Evolutionary conservation across 1,140 invertebrate genomes (phyloP), one percentile per base, ranked within the genome.

Genomic region (Pseudoatta argentina): DNA sequence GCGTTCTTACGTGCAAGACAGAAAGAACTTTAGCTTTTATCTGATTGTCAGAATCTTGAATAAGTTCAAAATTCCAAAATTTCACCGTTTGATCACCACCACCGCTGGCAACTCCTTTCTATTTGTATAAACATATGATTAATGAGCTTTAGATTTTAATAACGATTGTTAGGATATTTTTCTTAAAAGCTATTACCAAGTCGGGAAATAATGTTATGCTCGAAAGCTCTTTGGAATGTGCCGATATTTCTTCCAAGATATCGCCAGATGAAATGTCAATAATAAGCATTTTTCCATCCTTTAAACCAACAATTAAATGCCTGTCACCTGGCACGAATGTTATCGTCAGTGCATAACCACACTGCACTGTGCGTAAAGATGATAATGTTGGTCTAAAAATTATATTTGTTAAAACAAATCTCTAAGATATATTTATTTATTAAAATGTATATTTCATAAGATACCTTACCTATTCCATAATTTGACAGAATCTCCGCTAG

Each of bases 61-160:
- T 96, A 0, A 99, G 94, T 94, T 99, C 98, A 95, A 99, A 99
- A 86, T 97, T 96, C 99, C 99, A 99, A 93, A 99, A 97, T 94
- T 99, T 99, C 0, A 99, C 97, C 0, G 97, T 98, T 89, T 98
- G 97, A 94, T 99, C 99, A 16, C 97, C 97, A 67, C 98, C 97
- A 14, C 98, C 98, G 71, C 97, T 97, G 7, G 97, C 97, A 92
- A 98, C 97, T 0, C 98, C 98, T 93, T 97, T 95, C 97, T 97
- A 91, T 75, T 67, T 83, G 64, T 0, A 89, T 86, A 85, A 85
- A 64, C 0, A 30, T 86, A 63, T n/a, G n/a, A n/a, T 76, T 44
- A 67, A 44, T 75, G 18, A 81, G 30, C 2, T 51, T 30, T 48
- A 30, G 67, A 39, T 51, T 44, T 44, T 59, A 66, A 59, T 21